phyloP scores from a whole-genome alignment of 2,113 vertebrate species.

The Orthonyx spaldingii region DNA sequence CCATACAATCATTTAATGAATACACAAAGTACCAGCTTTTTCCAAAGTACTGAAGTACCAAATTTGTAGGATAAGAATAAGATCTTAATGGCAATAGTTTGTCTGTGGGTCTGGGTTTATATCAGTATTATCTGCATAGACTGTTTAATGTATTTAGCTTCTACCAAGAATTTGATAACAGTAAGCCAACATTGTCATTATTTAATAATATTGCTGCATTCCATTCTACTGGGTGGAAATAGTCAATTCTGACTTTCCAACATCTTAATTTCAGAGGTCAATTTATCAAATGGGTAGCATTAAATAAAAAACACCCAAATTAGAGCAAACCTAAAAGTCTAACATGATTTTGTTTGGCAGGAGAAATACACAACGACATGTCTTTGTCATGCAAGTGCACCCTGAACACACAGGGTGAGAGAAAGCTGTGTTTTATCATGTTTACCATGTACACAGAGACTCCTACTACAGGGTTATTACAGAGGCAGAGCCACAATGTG shows the following conservation, averaged over 20 bases:
- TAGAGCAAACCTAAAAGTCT: background rate
- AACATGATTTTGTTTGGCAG: background rate
- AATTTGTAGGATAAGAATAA: background rate
- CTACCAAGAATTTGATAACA: background rate
- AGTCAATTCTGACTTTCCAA: background rate
- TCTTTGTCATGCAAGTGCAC: background rate
- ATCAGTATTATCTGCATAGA: background rate
- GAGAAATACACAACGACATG: background rate
- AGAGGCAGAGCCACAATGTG: background rate
- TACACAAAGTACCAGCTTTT: background rate
- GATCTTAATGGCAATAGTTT: background rate
- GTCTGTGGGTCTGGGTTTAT: background rate
- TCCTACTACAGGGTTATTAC: background rate
- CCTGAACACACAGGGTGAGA: background rate
- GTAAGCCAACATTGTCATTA: constrained; percentile 4
- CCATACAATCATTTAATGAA: background rate
- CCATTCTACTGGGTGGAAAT: background rate
- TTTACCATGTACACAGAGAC: background rate
- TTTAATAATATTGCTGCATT: background rate
- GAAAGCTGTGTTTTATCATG: background rate
- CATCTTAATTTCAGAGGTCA: background rate
- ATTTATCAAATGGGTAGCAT: background rate
- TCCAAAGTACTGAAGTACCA: background rate
- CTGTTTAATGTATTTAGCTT: background rate
- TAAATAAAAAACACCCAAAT: background rate